These are phyloP conservation scores for Amazona vittata DNA, from an alignment of 2,113 vertebrate species.

Conservation along the genomic window DNA sequence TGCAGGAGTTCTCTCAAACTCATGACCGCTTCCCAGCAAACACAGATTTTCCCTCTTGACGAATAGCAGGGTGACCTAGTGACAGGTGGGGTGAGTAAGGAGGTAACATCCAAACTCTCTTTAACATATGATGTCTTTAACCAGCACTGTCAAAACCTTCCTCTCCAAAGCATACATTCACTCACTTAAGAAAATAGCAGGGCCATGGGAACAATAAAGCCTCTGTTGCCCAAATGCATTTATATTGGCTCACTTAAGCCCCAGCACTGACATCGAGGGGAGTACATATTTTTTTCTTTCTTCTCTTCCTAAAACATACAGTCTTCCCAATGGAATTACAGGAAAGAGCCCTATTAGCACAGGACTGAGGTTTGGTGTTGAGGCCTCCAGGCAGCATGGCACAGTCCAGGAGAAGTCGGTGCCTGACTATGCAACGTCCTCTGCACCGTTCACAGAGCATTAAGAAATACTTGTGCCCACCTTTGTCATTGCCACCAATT, in stretches of 20 bases:
- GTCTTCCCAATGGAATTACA: neutral
- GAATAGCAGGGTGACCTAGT: neutral
- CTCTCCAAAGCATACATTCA: neutral
- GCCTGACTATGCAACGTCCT: neutral
- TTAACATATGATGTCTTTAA: neutral
- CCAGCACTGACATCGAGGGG: neutral
- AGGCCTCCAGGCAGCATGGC: neutral
- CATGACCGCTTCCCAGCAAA: neutral
- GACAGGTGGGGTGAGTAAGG: neutral
- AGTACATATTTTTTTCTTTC: neutral
- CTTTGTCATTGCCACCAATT: neutral
- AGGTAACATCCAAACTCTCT: neutral
- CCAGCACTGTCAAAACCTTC: neutral
- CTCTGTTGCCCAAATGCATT: neutral
- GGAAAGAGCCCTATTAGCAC: neutral
- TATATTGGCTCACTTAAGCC: neutral
- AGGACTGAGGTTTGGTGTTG: neutral
- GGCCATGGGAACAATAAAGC: neutral
- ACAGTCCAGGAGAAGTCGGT: neutral
- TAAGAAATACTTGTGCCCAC: neutral
- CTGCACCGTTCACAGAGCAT: fast-evolving
- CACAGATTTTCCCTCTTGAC: neutral
- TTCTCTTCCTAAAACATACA: neutral
- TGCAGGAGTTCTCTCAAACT: neutral
- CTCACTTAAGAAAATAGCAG: neutral